Base-by-base conservation (phyloP, 2,888 invertebrate genomes). In the Perizoma affinitatum region DNA sequence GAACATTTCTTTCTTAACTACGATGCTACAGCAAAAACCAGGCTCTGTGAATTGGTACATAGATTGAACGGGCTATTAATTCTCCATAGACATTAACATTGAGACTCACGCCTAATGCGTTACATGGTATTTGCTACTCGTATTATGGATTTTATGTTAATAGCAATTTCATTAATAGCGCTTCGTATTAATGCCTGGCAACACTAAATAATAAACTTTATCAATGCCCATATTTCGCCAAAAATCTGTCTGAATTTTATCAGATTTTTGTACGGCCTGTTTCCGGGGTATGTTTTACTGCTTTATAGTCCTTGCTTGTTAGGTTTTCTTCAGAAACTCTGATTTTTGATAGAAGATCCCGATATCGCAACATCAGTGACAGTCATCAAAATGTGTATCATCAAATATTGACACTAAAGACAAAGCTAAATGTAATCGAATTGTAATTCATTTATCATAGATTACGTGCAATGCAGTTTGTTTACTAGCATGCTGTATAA, bases 1-100 rank as follows among this genome's bases (percentile, higher is more conserved):
- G 22, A 22, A 22, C 22, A 22, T 22, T 22, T 22, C 22, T 22
- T 46, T 34, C 9, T 34, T 35, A 34, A 22, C 9, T 9, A 36
- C 8, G 6, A 58, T 53, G 61, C 53, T 56, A 54, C 9, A 49
- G n/a, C 8, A 6, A 22, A 10, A 45, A 36, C 35, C 10, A 22
- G 33, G 5, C 11, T 54, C 53, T 61, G 53, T 41, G 51, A 11
- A 8, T 47, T 42, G 38, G 22, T 59, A 57, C 42, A 33, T 62
- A 57, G 38, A 33, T 62, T 54, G n/a, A 54, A 57, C 65, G 66
- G 58, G 47, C 57, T 65, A 68, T 70, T 70, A 66, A 65, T 56
- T 70, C 65, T 56, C 57, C 57, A 65, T 68, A 59, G 65, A 62
- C 65, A 66, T 60, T 67, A 66, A 65, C 65, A 65, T 55, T 61